A percentile compares a stretch with the other conserved stretches of the same genome.
Conservation (phyloP, 2,888 invertebrate genomes). For the Eucera pruinosa region DNA sequence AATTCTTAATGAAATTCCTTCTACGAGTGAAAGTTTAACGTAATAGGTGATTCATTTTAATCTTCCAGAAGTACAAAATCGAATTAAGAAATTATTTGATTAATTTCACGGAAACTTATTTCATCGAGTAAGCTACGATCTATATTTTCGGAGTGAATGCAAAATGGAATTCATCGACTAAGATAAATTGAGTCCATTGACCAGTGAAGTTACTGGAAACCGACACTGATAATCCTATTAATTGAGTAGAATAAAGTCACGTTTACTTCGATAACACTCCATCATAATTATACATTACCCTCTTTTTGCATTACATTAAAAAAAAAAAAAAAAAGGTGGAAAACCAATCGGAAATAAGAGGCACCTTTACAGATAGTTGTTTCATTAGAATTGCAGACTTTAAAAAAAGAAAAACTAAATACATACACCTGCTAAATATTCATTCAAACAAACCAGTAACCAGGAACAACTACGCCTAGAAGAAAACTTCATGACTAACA, state of each 20-base stretch:
- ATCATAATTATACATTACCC: background rate
- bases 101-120: background rate
- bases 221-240: constrained; percentile 19
- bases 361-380: background rate
- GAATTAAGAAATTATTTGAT: constrained; percentile 10
- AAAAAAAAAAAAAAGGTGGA: no score
- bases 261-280: background rate
- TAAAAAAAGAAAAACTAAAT: background rate
- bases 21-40: background rate
- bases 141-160: background rate
- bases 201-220: background rate
- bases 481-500: background rate
- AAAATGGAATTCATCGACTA: background rate
- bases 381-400: background rate
- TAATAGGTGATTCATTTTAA: constrained; percentile 10
- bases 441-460: no score
- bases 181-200: constrained; percentile 2
- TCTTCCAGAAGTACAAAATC: background rate
- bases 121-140: background rate
- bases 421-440: background rate
- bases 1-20: background rate
- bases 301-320: background rate
- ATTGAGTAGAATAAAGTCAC: background rate
- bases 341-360: no score
- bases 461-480: background rate